A percentile compares a stretch with the other conserved stretches of the same genome.
Conservation (phyloP, 2,888 invertebrate species). For the Sinodicranocentrus sp. region DNA sequence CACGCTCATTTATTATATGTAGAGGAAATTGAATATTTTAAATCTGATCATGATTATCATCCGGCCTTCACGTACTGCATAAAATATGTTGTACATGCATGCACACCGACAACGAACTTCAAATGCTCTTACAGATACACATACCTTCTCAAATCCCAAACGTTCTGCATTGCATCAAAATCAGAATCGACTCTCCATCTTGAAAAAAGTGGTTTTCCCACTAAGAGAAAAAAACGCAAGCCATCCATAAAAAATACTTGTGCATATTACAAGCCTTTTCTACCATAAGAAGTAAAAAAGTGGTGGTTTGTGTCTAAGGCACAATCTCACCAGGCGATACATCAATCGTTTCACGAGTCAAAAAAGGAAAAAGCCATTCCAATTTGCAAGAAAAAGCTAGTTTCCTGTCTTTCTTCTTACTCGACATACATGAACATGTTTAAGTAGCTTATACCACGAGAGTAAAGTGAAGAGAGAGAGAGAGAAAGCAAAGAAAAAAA, state of each 20-base stretch:
- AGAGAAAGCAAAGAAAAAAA: neutral
- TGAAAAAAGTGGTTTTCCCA: slow-evolving; percentile 36
- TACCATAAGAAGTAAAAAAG: neutral
- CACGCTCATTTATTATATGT: slow-evolving; percentile 65
- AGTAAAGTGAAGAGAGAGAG: slow-evolving; percentile 33
- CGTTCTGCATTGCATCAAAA: slow-evolving; percentile 52
- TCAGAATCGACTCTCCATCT: slow-evolving; percentile 52
- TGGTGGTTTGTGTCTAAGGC: neutral
- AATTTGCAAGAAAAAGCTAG: slow-evolving; percentile 62
- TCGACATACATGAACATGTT: slow-evolving; percentile 49
- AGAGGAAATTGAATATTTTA: slow-evolving; percentile 71
- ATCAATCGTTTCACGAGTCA: slow-evolving; percentile 63
- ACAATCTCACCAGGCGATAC: slow-evolving; percentile 35
- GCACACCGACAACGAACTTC: too few relatives aligned
- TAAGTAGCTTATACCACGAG: slow-evolving; percentile 37
- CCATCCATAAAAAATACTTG: slow-evolving; percentile 43
- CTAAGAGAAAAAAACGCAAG: slow-evolving; percentile 8
- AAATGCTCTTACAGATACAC: too few relatives aligned
- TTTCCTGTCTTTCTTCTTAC: slow-evolving; percentile 51
- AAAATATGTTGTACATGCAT: neutral
- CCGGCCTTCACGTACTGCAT: slow-evolving; percentile 21
- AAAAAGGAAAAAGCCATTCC: slow-evolving; percentile 60
- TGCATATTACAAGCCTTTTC: slow-evolving; percentile 30
- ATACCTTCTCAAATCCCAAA: slow-evolving; percentile 5
- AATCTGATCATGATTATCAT: slow-evolving; percentile 67